phyloP scores from a whole-genome alignment of 2,888 invertebrate genomes.

The Agrotis ipsilon region DNA sequence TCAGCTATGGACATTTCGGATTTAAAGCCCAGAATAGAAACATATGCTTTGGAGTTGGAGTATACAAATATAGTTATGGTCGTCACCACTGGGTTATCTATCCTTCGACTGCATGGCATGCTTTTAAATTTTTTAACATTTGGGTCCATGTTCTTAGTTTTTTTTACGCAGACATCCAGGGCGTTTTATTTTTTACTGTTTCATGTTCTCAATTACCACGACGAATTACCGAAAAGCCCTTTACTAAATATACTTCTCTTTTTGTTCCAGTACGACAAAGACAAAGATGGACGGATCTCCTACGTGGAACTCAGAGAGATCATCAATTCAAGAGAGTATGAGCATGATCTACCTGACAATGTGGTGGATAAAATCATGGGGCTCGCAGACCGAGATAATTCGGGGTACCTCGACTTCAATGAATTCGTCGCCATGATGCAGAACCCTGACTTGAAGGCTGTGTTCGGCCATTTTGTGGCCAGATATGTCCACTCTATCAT shows the following conservation, averaged over 20 bases:
- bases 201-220: background rate
- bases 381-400: constrained; percentile 92
- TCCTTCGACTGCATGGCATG: too few species aligned
- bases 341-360: constrained; percentile 93
- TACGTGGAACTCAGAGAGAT: constrained; percentile 92
- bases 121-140: too few species aligned
- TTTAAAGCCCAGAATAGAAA: too few species aligned
- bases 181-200: too few species aligned
- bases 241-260: background rate
- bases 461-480: constrained; percentile 92
- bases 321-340: constrained; percentile 91
- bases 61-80: too few species aligned
- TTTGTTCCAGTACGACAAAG: constrained; percentile 92
- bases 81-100: too few species aligned
- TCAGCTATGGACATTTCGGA: too few species aligned
- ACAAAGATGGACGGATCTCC: constrained; percentile 93
- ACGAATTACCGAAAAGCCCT: background rate
- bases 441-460: constrained; percentile 91
- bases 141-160: too few species aligned
- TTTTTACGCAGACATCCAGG: too few species aligned
- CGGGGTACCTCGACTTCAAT: constrained; percentile 93
- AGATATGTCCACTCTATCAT: constrained; percentile 92
- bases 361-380: constrained; percentile 93
- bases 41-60: too few species aligned
- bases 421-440: constrained; percentile 94